Conservation (phyloP, 2,113 vertebrate species). For the Tringa solitaria region DNA sequence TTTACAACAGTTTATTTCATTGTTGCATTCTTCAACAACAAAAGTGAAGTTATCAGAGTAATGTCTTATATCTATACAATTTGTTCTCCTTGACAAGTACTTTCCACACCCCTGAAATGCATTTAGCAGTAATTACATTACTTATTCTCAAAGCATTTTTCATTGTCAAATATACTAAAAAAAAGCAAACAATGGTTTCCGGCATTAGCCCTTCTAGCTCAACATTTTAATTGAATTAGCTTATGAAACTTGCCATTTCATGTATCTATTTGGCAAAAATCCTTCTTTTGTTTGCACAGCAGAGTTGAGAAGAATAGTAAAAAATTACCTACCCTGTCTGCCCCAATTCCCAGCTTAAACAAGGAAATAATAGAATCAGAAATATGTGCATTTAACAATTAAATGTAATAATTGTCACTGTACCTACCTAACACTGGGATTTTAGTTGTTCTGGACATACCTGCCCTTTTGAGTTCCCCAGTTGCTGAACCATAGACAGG, state of each 20-base stretch:
- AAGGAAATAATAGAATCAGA: not conserved
- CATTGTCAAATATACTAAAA: not conserved
- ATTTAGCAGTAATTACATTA: not conserved
- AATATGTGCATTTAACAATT: not conserved
- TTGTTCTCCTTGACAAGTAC: not conserved
- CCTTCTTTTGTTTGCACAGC: not conserved
- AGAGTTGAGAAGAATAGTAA: not conserved
- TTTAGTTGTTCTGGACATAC: not conserved
- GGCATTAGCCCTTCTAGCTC: not conserved
- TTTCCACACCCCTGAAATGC: not conserved
- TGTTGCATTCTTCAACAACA: not conserved
- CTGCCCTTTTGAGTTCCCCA: not conserved
- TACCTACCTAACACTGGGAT: not conserved
- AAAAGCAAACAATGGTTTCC: not conserved
- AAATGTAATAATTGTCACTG: not conserved
- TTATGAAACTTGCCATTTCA: not conserved
- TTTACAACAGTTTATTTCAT: not conserved
- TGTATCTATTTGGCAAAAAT: not conserved
- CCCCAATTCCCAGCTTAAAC: not conserved
- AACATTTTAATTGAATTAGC: not conserved
- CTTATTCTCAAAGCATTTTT: slow-evolving; percentile 18
- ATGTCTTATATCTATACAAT: not conserved
- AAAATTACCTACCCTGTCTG: not conserved
- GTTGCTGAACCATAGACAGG: not conserved
- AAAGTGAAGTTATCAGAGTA: not conserved